These are phyloP conservation scores for Drosophila nebulosa DNA, from an alignment of 1,140 invertebrate species.

Conservation along the genomic window DNA sequence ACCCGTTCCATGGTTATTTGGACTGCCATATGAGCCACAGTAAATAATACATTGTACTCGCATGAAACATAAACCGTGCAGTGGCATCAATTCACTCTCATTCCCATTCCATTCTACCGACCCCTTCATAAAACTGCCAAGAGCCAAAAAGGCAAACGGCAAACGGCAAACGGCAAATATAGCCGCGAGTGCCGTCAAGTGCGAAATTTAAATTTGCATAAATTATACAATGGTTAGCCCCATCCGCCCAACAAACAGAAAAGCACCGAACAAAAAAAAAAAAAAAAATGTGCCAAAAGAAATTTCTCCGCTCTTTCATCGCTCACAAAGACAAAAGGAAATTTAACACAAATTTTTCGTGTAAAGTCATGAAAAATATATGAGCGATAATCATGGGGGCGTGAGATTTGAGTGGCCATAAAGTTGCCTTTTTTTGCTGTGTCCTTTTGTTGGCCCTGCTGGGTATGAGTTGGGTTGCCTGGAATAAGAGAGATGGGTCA, in stretches of 20 bases:
- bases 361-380: constrained; percentile 37
- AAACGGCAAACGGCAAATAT: constrained; percentile 20
- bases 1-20: background rate
- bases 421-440: background rate
- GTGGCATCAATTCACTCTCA: background rate
- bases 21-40: background rate
- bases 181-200: constrained; percentile 43
- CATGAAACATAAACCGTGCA: background rate
- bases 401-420: constrained; percentile 10
- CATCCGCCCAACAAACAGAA: constrained; percentile 6
- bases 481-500: background rate
- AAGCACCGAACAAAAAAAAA: background rate
- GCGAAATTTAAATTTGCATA: constrained; percentile 53
- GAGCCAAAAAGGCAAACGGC: constrained; percentile 29
- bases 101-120: background rate
- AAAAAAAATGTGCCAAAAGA: constrained; percentile 3
- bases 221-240: constrained; percentile 32
- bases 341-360: constrained; percentile 25
- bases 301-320: background rate
- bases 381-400: constrained; percentile 24
- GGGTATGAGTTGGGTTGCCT: background rate
- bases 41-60: background rate
- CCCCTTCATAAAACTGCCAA: constrained; percentile 8
- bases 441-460: background rate
- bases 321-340: constrained; percentile 9